Evolutionary conservation across 2,797 vertebrate species (phyloP).

Genomic region (Centroberyx gerrardi): DNA sequence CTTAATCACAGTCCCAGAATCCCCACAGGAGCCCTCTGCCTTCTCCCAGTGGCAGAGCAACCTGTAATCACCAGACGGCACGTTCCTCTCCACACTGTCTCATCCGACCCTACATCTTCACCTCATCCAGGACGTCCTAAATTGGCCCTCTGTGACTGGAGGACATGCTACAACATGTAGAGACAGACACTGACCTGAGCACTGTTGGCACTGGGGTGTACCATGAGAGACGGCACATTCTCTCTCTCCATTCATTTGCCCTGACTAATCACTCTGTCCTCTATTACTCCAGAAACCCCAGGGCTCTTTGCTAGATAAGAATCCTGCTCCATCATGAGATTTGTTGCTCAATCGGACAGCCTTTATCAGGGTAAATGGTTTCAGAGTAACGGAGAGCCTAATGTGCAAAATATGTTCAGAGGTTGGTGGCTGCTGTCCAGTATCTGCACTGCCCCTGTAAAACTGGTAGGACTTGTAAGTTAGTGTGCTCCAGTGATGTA

Average conservation of each 20-base stretch:
- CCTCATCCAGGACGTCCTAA: slow-evolving; percentile 36
- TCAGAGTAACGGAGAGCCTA: slow-evolving; percentile 41
- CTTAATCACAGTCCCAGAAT: slow-evolving; percentile 52
- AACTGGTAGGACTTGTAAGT: slow-evolving; percentile 23
- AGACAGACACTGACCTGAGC: slow-evolving; percentile 40
- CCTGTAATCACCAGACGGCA: slow-evolving; percentile 46
- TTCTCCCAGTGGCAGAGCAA: slow-evolving; percentile 29
- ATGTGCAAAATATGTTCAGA: slow-evolving; percentile 46
- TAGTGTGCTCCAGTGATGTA: slow-evolving; percentile 1
- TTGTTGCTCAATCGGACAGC: slow-evolving; percentile 58
- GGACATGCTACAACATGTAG: slow-evolving; percentile 39
- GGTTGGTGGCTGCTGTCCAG: slow-evolving; percentile 36
- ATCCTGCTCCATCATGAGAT: slow-evolving; percentile 65
- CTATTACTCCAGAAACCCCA: slow-evolving; percentile 52
- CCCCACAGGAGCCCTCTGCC: slow-evolving; percentile 39
- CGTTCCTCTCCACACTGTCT: slow-evolving; percentile 4
- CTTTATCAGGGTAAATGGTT: slow-evolving; percentile 69
- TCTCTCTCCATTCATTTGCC: slow-evolving; percentile 44
- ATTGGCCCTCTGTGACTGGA: slow-evolving; percentile 32
- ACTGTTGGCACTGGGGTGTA: slow-evolving; percentile 24
- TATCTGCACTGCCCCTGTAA: slow-evolving; percentile 37
- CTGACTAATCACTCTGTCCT: slow-evolving; percentile 49
- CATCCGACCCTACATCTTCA: slow-evolving; percentile 20
- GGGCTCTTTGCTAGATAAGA: slow-evolving; percentile 65
- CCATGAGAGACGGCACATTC: slow-evolving; percentile 20